Base-by-base conservation (phyloP, 2,113 vertebrate genomes). In the Macaca nemestrina region DNA sequence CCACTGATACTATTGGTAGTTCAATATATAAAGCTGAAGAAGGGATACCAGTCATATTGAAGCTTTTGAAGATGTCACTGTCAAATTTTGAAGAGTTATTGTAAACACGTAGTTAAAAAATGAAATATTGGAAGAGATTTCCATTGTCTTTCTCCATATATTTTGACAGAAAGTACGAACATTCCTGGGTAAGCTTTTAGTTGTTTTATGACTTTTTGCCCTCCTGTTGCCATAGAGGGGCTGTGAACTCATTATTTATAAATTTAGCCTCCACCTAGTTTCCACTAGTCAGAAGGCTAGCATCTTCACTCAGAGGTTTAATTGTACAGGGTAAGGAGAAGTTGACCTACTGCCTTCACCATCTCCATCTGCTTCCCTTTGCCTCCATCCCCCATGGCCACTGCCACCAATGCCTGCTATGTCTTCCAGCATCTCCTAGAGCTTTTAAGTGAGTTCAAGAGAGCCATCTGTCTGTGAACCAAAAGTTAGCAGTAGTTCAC, bases 101-200 rank as follows among this genome's bases (percentile, higher is more conserved):
- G 2, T 87, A 95, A 96, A 57, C 67, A 59, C 13, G 30, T 64
- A n/a, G 70, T 94, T 89, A 78, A 93, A 96, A 97, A 87, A 91
- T 7, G 67, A 84, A 95, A 78, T 59, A 48, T n/a, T 30, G 3
- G 90, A 79, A 96, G 95, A 83, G 3, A 67, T 91, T 40, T 90
- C 2, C 2, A 30, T 45, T 80, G 55, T 43, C 48, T 90, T 81
- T 81, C 45, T 93, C 75, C 8, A 72, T 91, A 43, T 92, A 88
- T 76, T 94, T 97, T 95, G 79, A 43, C 52, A 92, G 25, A 59
- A 96, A 52, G 18, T 83, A 75, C 87, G 25, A 32, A 48, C 27
- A 79, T 89, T 94, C 59, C 38, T 68, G 40, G 16, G 17, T 86
- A 75, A 92, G 2, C 38, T 94, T 85, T 81, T 87, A 59, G 7